Evolutionary conservation across 2,113 vertebrate genomes (phyloP), one percentile per base, ranked within the genome.

Genomic region (Gnathonemus echidnorhynchus): DNA sequence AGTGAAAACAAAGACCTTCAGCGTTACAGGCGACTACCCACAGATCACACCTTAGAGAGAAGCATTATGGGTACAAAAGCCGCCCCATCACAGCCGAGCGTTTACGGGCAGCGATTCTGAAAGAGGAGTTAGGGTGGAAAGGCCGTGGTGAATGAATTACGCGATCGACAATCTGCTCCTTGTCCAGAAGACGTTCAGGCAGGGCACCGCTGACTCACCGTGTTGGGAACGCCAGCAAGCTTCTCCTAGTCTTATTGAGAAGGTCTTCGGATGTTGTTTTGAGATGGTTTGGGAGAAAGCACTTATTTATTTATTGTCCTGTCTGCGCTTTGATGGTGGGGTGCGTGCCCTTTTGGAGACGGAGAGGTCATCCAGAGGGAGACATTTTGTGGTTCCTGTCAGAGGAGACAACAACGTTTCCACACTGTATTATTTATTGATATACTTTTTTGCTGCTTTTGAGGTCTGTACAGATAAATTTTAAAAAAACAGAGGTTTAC

Each of bases 61-160:
- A 15, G 62, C 58, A 74, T 77, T 80, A 31, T 77, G 15, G 62
- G 70, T n/a, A 89, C 70, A 7, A 74, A 89, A 89, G 74, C 48
- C 31, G 5, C 27, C 13, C 50, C 17, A 53, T 53, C 88, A 45
- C 10, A 45, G 88, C 31, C n/a, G 21, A 89, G 49, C n/a, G 3
- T 45, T 27, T 24, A 42, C 35, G 8, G 66, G 5, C 21, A 24
- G 13, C 13, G 0, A 21, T 66, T 88, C 53, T 39, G 24, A 87
- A 56, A 52, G 3, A 42, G 5, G 31, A 87, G n/a, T 39, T 87
- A 45, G 27, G 9, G 24, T 3, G 45, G 1, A 48, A 24, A 53
- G 21, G 45, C 42, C 5, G 31, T 10, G 35, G 70, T 19, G 35
- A 77, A 39, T 77, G 74, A 77, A 77, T 77, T 86, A 48, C n/a